Base-by-base conservation (phyloP, 2,888 invertebrate genomes). In the Hanleya hanleyi region DNA sequence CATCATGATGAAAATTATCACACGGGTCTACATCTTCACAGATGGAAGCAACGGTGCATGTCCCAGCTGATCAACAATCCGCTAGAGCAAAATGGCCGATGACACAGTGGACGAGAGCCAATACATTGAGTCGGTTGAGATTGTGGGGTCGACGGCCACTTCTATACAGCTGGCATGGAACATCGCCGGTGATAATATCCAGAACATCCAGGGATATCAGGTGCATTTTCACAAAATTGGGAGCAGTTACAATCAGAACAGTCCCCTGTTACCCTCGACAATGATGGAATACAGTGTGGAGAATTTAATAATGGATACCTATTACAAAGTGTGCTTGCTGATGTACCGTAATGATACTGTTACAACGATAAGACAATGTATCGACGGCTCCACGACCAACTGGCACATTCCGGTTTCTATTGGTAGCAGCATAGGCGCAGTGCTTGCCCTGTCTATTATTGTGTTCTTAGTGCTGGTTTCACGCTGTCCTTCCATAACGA, bases 371-470 rank as follows among this genome's bases (percentile, higher is more conserved):
- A 80, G 82, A 1, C 79, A 85, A 67, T 87, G 87, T 72, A 75
- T 83, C 6, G 87, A 85, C 37, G 87, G 86, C 15, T 80, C 84
- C 32, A 87, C 87, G 29, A 83, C 84, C 9, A 84, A 83, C 75
- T 87, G 86, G 86, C 84, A 86, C 65, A 81, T 87, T 33, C 87
- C 87, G 1, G 87, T 87, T 12, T 87, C 87, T 9, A 83, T 87
- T 15, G 87, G 86, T 7, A 86, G 86, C 75, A 86, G 86, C 73
- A 84, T 87, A 26, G 87, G 87, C 2, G 87, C 87, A 6, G 77
- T 87, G 1, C 74, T 87, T 29, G 86, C 87, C 0, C 77, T 87
- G 6, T 85, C 84, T 22, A 84, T 87, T 73, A 87, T 87, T 22
- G 86, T 87, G 26, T 74, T 86, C 33, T 84, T 87, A 36, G 86